Base-by-base conservation (phyloP, 2,888 invertebrate species). In the Andrena praecox region DNA sequence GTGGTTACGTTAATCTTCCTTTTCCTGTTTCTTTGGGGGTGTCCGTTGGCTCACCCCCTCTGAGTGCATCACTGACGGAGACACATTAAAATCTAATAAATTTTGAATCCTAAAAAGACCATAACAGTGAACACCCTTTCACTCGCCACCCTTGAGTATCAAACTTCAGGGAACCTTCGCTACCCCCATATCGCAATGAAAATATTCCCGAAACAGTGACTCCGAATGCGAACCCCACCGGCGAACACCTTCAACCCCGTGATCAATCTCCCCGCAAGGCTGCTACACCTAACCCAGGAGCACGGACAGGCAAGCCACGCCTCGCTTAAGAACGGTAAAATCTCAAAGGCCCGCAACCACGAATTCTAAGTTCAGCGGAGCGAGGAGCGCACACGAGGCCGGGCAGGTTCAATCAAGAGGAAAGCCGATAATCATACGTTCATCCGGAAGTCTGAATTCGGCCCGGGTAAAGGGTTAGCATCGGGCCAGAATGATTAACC, bases 381-480 rank as follows among this genome's bases (percentile, higher is more conserved):
- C 72, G 72, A 68, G 33, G 35, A 42, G 56, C 27, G 24, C 24
- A 63, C 29, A n/a, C 48, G 20, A 20, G n/a, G 3, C 10, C 27
- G 7, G 7, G 48, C 60, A 42, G 59, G 63, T 33, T n/a, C 48
- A 62, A 68, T 72, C 77, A 10, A 63, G 66, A 71, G n/a, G 42
- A 72, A 63, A 66, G 48, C 75, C 68, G 71, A 82, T 75, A 67
- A 77, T 82, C 82, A 67, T 82, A 78, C 71, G 68, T 74, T 68
- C 59, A 71, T 75, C 77, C 84, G 84, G 84, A 85, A 85, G 84
- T 80, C 77, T 52, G 71, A 54, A 33, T 76, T 64, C 68, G 27
- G 56, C 68, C 33, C 56, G 72, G 50, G 71, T 63, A 84, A 83
- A 76, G 75, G 83, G 84, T 73, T 77, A 82, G 29, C 63, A 27